Base-by-base conservation (phyloP, 2,113 vertebrate species). In the Zootoca vivipara region DNA sequence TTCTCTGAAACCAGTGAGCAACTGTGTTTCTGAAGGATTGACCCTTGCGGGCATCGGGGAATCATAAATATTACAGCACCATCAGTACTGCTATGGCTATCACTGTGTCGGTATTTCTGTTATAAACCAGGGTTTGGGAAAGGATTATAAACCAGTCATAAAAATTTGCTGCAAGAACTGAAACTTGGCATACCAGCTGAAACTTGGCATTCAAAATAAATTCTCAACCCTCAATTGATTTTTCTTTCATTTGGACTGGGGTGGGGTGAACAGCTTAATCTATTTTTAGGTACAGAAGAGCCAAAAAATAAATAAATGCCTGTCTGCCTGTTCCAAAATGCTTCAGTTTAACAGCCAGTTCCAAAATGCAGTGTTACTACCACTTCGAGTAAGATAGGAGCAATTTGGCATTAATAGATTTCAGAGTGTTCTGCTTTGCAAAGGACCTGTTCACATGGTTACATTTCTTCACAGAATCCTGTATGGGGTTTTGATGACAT, bases 31-130 rank as follows among this genome's bases (percentile, higher is more conserved):
- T 96, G 86, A 90, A 95, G 93, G 95, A 97, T 96, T 95, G 96
- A 96, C 94, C 95, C 92, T 85, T 87, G 81, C 91, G 93, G 96
- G 95, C 96, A 96, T 90, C 24, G 6, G 95, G 94, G 97, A 96
- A 92, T 90, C 94, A 94, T 96, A 97, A 97, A 97, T 97, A 96
- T 93, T 93, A 77, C 87, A 91, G 83, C 72, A 0, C 90, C 91
- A 94, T 89, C 90, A 91, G 94, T 94, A 95, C 96, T 91, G 90
- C 92, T 93, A 89, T 89, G 95, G 87, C 94, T 95, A 94, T 94
- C 94, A 91, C 93, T 90, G 90, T 96, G 96, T 97, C 96, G 96
- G 96, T 95, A 79, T 96, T 96, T 96, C 95, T 97, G 89, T 90
- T 96, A 96, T 94, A 96, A 96, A 96, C 96, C 95, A 96, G 95